These are phyloP conservation scores for Drymodes brunneopygia DNA, from an alignment of 2,113 vertebrate species.

Conservation along the genomic window DNA sequence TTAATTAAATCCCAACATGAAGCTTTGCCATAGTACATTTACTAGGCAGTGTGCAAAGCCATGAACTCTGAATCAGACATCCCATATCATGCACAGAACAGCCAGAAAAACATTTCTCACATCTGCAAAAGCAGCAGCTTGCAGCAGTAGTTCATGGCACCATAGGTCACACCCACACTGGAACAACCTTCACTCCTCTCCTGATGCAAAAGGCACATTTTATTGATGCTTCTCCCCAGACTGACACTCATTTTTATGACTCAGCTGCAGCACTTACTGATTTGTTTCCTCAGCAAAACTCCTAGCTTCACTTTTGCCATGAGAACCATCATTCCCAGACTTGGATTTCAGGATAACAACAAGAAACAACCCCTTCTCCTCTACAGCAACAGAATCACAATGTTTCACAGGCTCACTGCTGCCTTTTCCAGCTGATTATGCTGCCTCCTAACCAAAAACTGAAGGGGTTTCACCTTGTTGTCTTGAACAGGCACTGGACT, in stretches of 20 bases:
- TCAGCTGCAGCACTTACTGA: background rate
- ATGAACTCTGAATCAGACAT: background rate
- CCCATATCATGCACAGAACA: background rate
- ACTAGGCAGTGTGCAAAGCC: background rate
- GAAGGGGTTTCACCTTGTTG: background rate
- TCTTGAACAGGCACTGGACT: background rate
- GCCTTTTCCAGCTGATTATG: background rate
- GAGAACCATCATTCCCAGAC: background rate
- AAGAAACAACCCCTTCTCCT: background rate
- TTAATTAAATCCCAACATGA: background rate
- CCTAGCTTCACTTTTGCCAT: background rate
- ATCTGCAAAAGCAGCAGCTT: background rate
- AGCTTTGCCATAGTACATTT: background rate
- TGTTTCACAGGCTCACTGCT: background rate
- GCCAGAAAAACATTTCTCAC: fast-evolving
- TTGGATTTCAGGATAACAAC: background rate
- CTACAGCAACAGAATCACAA: background rate
- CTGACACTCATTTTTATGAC: background rate
- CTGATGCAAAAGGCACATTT: background rate
- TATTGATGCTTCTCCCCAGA: background rate
- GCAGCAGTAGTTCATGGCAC: background rate
- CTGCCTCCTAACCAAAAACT: background rate
- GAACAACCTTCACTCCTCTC: background rate
- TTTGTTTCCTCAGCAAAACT: background rate
- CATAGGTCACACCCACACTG: background rate